phyloP scores from a whole-genome alignment of 1,140 invertebrate species.

The Drosophila saltans region DNA sequence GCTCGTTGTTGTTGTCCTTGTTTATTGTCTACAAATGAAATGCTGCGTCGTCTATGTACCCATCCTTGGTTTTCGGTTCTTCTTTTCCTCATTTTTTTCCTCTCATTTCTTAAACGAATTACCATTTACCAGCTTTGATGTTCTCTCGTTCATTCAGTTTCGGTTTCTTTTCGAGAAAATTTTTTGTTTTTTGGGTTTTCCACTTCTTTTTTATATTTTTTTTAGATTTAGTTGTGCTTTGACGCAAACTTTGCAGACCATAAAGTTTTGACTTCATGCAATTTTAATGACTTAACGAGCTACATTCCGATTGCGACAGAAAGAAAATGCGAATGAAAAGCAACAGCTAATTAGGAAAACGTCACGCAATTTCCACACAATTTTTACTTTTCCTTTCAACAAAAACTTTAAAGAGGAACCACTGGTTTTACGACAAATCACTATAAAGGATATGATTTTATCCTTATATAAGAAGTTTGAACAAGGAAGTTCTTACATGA shows the following conservation, averaged over 20 bases:
- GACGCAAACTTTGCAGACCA: constrained; percentile 79
- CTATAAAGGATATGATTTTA: no score
- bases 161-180: constrained; percentile 34
- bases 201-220: constrained; percentile 2
- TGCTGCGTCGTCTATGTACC: constrained; percentile 45
- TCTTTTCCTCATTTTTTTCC: constrained; percentile 39
- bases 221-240: constrained; percentile 63
- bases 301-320: constrained; percentile 63
- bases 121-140: constrained; percentile 75
- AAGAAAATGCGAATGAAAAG: constrained; percentile 33
- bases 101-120: constrained; percentile 74
- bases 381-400: constrained; percentile 62
- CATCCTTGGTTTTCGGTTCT: constrained; percentile 17
- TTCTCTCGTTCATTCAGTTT: constrained; percentile 42
- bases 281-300: constrained; percentile 81
- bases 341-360: constrained; percentile 74
- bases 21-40: constrained; percentile 79
- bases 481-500: no score
- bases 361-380: constrained; percentile 69
- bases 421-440: constrained; percentile 8
- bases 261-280: constrained; percentile 81
- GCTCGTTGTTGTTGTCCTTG: constrained; percentile 47
- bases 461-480: no score
- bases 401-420: background rate
- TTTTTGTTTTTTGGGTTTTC: constrained; percentile 18